Evolutionary conservation across 2,113 vertebrate species (phyloP).

Genomic region (Natator depressus): DNA sequence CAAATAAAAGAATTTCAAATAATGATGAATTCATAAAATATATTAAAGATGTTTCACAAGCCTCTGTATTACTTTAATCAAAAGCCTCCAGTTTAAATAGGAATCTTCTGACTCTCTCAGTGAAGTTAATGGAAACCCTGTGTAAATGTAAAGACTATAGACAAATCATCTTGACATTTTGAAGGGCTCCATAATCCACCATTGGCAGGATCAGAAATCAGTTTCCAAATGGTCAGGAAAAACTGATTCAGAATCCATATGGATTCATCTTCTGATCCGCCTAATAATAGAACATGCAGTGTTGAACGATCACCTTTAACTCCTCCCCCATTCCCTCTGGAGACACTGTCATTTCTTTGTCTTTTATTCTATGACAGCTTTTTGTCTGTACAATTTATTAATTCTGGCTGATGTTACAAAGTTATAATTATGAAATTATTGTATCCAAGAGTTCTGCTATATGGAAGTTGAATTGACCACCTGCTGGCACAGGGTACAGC

Average conservation of each 20-base stretch:
- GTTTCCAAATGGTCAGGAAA: not conserved
- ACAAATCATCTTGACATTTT: slow-evolving; percentile 11
- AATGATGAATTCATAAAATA: not conserved
- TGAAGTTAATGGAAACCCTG: slow-evolving; percentile 1
- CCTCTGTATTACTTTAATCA: not conserved
- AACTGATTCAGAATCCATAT: not conserved
- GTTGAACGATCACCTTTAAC: not conserved
- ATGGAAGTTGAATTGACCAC: too few species aligned
- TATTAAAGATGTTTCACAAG: not conserved
- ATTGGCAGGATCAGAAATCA: not conserved
- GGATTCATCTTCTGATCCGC: not conserved
- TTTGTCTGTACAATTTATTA: too few species aligned
- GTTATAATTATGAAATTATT: too few species aligned
- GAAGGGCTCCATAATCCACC: not conserved
- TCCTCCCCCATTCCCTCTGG: not conserved
- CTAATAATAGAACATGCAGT: not conserved
- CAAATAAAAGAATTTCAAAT: not conserved
- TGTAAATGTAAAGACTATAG: not conserved
- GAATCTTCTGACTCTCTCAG: not conserved
- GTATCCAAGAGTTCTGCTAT: too few species aligned
- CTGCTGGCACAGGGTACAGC: too few species aligned
- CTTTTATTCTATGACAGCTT: not conserved
- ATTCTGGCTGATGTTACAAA: too few species aligned
- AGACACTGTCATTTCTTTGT: not conserved
- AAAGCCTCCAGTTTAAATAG: not conserved